Evolutionary conservation across 1,140 invertebrate species (phyloP).

Genomic region (Ptiloglossa arizonensis): DNA sequence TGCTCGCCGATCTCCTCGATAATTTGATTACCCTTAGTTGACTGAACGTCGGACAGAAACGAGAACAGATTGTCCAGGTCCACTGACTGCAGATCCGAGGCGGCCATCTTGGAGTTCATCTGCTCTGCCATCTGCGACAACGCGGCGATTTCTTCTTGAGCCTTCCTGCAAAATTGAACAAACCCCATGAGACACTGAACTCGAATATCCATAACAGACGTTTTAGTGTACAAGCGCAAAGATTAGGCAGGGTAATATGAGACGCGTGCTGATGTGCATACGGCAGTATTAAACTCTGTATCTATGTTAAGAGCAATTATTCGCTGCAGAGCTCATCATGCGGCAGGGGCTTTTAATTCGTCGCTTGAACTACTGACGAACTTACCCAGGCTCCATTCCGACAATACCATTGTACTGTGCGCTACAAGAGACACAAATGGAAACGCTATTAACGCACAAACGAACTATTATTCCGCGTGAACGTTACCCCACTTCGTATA

Average conservation of each 20-base stretch:
- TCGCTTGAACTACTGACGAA: slow-evolving; percentile 56
- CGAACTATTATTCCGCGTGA: slow-evolving; percentile 9
- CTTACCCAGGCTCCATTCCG: slow-evolving; percentile 83
- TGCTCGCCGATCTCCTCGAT: slow-evolving; percentile 93
- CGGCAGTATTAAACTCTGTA: neutral
- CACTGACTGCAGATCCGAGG: slow-evolving; percentile 86
- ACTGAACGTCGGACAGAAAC: slow-evolving; percentile 92
- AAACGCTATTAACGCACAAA: slow-evolving; percentile 61
- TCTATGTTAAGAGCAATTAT: slow-evolving; percentile 25
- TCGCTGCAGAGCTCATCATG: slow-evolving; percentile 18
- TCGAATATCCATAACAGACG: neutral
- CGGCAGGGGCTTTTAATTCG: slow-evolving; percentile 12
- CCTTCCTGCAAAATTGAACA: slow-evolving; percentile 83
- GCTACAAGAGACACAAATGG: slow-evolving; percentile 78
- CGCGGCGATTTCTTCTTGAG: slow-evolving; percentile 89
- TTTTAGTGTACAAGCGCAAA: slow-evolving; percentile 8
- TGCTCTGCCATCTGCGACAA: slow-evolving; percentile 90
- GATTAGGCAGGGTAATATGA: slow-evolving; percentile 16
- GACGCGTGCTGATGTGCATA: slow-evolving; percentile 4
- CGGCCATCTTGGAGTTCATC: slow-evolving; percentile 85
- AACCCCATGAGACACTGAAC: neutral
- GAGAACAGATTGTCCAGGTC: slow-evolving; percentile 97
- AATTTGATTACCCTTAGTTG: slow-evolving; percentile 84
- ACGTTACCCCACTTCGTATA: neutral
- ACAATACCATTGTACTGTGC: slow-evolving; percentile 82